Evolutionary conservation across 2,888 invertebrate genomes (phyloP), one percentile per base, ranked within the genome.

Genomic region (Panzeria rudis): DNA sequence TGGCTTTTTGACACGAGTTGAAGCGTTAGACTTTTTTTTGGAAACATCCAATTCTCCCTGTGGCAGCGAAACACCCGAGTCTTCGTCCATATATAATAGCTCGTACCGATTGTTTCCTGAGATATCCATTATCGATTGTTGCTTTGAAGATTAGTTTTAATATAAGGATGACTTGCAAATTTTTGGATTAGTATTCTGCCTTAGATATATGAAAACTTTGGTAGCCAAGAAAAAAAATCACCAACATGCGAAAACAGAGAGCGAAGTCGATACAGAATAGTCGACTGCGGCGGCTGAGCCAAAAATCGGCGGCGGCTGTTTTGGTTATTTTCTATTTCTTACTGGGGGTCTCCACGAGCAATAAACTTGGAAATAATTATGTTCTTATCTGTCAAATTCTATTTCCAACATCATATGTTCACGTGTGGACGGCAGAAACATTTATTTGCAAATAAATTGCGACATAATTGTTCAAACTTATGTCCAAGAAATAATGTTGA

Each of bases 91-190:
- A 84, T 89, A 92, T 87, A 92, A 91, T 88, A 92, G 86, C 84
- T 91, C 91, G 86, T 92, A 92, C n/a, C 92, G 92, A 89, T 92
- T 92, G 69, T 90, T 90, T 80, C 89, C 90, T 44, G 91, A 88
- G 83, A 80, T 89, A 79, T 92, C 91, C 92, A 92, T 92, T 44
- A 41, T 59, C 56, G n/a, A 66, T 44, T 25, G 2, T 47, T 56
- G 35, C 11, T 32, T 66, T 13, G 6, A 41, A 61, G 52, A 5
- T 29, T 23, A 11, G 20, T n/a, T 59, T 73, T 7, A 32, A 8
- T 56, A 38, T 4, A 1, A 56, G 20, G 80, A 80, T 80, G 66
- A 7, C 50, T 73, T 52, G 1, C 6, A 62, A 72, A 47, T 56
- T 56, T 54, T 3, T 23, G 11, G 79, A 79, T 79, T 44, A 64